Conservation (phyloP, 2,797 vertebrate species). For the Paedocypris micromegethes region DNA sequence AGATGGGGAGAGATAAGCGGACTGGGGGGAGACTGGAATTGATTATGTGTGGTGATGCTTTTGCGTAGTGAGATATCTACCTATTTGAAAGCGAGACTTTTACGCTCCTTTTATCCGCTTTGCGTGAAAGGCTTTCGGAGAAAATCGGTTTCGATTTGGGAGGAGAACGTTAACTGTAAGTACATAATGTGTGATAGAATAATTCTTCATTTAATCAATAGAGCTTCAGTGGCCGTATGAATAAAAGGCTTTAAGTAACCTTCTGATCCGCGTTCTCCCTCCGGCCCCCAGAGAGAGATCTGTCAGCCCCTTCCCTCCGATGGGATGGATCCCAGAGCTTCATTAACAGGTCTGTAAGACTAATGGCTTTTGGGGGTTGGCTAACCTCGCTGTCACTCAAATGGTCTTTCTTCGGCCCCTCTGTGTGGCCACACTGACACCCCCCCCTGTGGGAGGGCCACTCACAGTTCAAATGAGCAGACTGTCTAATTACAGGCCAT, state of each 20-base stretch:
- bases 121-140: neutral
- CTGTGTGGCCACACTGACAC: conserved; percentile 11
- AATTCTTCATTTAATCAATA: conserved; percentile 25
- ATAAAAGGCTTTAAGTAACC: conserved; percentile 5
- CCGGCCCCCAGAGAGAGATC: conserved; percentile 15
- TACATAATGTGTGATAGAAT: conserved; percentile 10
- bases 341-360: conserved; percentile 41
- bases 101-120: conserved; percentile 21
- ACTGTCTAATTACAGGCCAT: conserved; percentile 38
- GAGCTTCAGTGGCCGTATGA: conserved; percentile 14
- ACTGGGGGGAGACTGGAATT: conserved; percentile 28
- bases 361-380: conserved; percentile 30
- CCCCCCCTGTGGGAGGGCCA: conserved; percentile 37
- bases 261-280: conserved; percentile 4
- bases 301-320: conserved; percentile 3
- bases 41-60: conserved; percentile 35
- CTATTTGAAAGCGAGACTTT: conserved; percentile 28
- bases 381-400: conserved; percentile 32
- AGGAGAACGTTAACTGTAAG: neutral
- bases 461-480: conserved; percentile 38
- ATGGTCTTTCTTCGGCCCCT: conserved; percentile 7
- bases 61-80: conserved; percentile 26
- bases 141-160: neutral
- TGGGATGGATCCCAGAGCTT: conserved; percentile 33
- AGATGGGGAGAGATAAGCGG: neutral